Evolutionary conservation across 2,113 vertebrate species (phyloP).

Genomic region (Ifrita kowaldi): DNA sequence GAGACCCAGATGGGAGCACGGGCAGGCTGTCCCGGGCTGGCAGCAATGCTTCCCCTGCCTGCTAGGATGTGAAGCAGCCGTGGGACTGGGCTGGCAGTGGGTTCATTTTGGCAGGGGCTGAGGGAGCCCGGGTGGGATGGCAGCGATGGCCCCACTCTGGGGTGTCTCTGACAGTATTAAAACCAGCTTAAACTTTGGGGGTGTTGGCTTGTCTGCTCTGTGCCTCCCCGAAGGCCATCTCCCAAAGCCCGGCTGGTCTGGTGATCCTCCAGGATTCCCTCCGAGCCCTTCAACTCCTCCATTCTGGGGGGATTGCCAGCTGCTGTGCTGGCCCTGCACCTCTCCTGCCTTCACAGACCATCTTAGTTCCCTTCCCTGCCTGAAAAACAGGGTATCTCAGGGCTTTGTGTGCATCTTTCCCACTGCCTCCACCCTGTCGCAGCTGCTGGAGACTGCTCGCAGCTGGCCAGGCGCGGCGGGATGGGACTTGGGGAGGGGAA

Average conservation of each 20-base stretch:
- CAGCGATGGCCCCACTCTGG: not conserved
- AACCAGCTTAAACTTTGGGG: slow-evolving; percentile 43
- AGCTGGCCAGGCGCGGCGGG: not conserved
- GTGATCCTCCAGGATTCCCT: not conserved
- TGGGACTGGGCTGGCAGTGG: not conserved
- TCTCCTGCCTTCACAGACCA: not conserved
- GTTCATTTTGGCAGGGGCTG: not conserved
- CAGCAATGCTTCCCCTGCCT: not conserved
- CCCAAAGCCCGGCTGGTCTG: rapidly evolving
- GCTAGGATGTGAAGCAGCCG: not conserved
- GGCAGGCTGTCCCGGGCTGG: not conserved
- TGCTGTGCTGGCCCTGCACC: rapidly evolving
- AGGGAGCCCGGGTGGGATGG: not conserved
- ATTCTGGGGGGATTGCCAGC: rapidly evolving
- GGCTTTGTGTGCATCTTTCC: not conserved
- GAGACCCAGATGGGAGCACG: rapidly evolving
- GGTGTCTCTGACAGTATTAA: slow-evolving; percentile 62
- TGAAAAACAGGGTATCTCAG: not conserved
- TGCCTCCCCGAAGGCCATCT: not conserved
- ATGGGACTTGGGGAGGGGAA: not conserved
- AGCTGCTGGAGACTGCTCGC: not conserved
- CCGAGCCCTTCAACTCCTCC: rapidly evolving
- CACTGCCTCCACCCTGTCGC: not conserved
- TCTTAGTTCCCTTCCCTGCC: not conserved
- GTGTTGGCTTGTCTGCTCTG: not conserved